These are phyloP conservation scores for Brachionus calyciflorus DNA, from an alignment of 1,140 invertebrate genomes.

Conservation along the genomic window DNA sequence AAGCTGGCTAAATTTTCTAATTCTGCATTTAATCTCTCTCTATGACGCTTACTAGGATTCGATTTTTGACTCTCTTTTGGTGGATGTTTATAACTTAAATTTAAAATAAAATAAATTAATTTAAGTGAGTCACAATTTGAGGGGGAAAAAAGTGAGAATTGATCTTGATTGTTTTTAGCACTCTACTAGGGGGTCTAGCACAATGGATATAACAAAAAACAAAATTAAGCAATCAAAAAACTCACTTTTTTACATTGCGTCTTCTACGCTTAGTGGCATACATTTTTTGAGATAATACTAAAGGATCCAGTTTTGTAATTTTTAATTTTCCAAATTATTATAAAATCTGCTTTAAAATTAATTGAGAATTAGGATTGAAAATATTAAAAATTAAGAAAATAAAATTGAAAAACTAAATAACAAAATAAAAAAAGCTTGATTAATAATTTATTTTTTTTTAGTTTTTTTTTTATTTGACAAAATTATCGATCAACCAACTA, in stretches of 20 bases:
- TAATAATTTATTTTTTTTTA: not conserved
- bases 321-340: not conserved
- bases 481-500: constrained; percentile 29
- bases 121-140: not conserved
- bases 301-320: constrained; percentile 10
- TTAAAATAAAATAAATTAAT: constrained; percentile 58
- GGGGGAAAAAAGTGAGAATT: not conserved
- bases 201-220: not conserved
- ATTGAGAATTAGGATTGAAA: not conserved
- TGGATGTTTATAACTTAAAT: constrained; percentile 80
- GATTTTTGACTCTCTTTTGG: constrained; percentile 96
- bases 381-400: not conserved
- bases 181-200: not conserved
- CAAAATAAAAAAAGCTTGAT: not conserved
- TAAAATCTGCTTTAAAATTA: not conserved
- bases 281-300: constrained; percentile 61
- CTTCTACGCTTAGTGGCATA: constrained; percentile 87
- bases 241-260: constrained; percentile 87
- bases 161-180: constrained; percentile 13
- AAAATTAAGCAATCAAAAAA: not conserved
- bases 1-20: constrained; percentile 94
- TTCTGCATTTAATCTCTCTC: constrained; percentile 94
- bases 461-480: constrained; percentile 15
- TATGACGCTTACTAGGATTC: constrained; percentile 94
- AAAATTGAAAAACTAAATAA: constrained; percentile 5